Percentiles rank a stretch among this genome's conserved stretches.
Conservation (phyloP, 2,113 vertebrate species). For the Zosterops pallidus region DNA sequence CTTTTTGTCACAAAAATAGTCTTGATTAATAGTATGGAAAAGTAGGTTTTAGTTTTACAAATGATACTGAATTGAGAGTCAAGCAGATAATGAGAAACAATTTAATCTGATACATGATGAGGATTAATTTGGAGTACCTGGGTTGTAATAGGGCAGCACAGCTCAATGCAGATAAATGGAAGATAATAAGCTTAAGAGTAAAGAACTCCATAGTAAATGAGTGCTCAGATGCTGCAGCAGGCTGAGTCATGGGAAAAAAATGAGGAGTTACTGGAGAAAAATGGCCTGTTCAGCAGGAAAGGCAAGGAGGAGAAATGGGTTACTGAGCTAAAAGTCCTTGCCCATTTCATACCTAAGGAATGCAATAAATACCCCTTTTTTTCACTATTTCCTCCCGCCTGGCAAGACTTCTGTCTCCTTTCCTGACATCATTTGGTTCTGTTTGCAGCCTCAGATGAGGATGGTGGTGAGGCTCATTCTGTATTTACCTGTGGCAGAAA, state of each 20-base stretch:
- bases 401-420: not conserved
- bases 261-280: not conserved
- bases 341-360: not conserved
- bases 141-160: not conserved
- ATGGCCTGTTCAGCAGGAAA: not conserved
- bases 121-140: slow-evolving; percentile 57
- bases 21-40: slow-evolving; percentile 39
- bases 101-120: slow-evolving; percentile 48
- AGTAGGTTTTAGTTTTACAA: slow-evolving; percentile 36
- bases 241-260: not conserved
- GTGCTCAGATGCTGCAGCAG: not conserved
- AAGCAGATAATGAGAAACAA: slow-evolving; percentile 52
- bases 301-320: not conserved
- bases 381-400: not conserved
- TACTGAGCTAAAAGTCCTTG: not conserved
- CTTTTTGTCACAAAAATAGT: not conserved
- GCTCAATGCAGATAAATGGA: slow-evolving; percentile 40
- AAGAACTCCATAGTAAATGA: slow-evolving; percentile 4
- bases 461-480: not conserved
- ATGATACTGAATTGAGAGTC: slow-evolving; percentile 21
- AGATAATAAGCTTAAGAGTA: slow-evolving; percentile 16
- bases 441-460: not conserved
- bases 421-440: not conserved
- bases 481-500: not conserved
- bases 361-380: not conserved